Percentiles rank a stretch among this genome's conserved stretches.
Evolutionary conservation across 2,113 vertebrate species (phyloP).

Genomic region (Oryzias javanicus): DNA sequence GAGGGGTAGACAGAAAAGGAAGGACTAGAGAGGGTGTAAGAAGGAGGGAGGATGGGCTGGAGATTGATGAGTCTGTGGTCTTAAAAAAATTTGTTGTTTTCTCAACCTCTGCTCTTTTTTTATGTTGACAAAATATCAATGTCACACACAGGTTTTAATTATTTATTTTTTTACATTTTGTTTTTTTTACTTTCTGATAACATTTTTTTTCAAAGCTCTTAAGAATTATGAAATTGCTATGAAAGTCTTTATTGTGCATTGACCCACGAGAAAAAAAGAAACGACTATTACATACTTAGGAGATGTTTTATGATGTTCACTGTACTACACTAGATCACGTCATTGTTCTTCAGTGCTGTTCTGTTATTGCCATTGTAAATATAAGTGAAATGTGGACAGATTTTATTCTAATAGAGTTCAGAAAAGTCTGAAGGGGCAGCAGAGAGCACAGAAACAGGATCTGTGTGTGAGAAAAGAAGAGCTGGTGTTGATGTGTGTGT

Average conservation of each 20-base stretch:
- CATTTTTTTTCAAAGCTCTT: too few relatives aligned
- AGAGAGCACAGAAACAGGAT: conserved; percentile 65
- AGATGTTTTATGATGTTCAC: background rate
- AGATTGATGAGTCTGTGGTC: conserved; percentile 79
- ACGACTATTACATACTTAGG: too few relatives aligned
- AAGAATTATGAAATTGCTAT: too few relatives aligned
- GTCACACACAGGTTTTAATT: background rate
- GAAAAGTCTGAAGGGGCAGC: conserved; percentile 76
- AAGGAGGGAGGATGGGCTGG: conserved; percentile 51
- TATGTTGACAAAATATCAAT: conserved; percentile 15
- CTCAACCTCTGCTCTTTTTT: conserved; percentile 52
- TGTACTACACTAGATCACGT: conserved; percentile 7
- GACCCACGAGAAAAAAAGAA: too few relatives aligned
- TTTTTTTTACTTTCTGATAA: background rate
- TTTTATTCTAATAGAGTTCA: conserved; percentile 61
- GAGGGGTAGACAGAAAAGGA: conserved; percentile 38
- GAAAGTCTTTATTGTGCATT: too few relatives aligned
- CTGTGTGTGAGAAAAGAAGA: conserved; percentile 14
- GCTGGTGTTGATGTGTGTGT: background rate
- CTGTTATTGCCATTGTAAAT: conserved; percentile 46
- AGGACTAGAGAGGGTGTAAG: conserved; percentile 34
- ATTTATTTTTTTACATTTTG: background rate
- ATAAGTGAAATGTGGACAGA: conserved; percentile 53
- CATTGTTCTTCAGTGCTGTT: conserved; percentile 2
- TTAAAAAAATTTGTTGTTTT: conserved; percentile 74